Evolutionary conservation across 2,113 vertebrate genomes (phyloP).

Genomic region (Onychorhynchus coronatus): DNA sequence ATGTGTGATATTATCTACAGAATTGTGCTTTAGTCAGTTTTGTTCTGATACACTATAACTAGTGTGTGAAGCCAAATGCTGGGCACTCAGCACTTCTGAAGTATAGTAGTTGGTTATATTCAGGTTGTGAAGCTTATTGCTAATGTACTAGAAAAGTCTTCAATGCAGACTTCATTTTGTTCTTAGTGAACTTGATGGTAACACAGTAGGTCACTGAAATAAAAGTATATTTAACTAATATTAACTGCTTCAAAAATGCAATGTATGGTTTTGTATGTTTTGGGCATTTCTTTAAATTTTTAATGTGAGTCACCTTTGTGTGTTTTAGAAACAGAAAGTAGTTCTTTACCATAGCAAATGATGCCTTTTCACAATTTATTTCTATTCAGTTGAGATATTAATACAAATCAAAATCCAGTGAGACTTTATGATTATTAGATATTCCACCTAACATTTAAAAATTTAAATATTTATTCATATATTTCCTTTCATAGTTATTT

Average conservation of each 20-base stretch:
- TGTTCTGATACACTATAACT: neutral
- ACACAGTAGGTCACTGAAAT: neutral
- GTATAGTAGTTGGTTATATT: neutral
- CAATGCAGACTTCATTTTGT: neutral
- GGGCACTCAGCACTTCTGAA: neutral
- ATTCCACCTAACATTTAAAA: neutral
- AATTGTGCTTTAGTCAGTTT: neutral
- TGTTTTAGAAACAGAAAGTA: neutral
- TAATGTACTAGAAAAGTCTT: neutral
- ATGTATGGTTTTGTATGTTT: neutral
- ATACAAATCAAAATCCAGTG: neutral
- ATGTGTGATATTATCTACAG: neutral
- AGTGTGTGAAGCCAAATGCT: neutral
- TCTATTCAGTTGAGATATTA: neutral
- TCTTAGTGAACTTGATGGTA: neutral
- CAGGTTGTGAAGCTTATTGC: neutral
- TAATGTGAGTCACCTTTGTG: accelerated
- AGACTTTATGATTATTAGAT: neutral
- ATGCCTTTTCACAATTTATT: neutral
- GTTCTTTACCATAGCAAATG: neutral
- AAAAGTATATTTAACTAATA: neutral
- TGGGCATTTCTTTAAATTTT: neutral
- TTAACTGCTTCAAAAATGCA: neutral
- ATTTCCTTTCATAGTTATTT: neutral
- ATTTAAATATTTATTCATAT: neutral